phyloP scores from a whole-genome alignment of 2,888 invertebrate species.

The Synanthedon formicaeformis region DNA sequence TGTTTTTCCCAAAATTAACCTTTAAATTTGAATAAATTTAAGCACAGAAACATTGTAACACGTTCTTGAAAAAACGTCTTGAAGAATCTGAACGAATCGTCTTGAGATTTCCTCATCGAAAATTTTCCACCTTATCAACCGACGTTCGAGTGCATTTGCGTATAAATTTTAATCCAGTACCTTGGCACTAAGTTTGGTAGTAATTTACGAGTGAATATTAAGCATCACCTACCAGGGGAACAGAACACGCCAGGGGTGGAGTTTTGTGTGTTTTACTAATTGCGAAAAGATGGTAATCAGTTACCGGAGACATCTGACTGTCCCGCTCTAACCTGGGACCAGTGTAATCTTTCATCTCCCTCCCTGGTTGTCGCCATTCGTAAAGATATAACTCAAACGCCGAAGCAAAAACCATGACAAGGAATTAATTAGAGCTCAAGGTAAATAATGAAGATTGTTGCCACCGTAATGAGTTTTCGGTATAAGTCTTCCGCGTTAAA shows the following conservation, averaged over 20 bases:
- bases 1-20: no score
- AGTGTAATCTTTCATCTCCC: slow-evolving; percentile 22
- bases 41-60: no score
- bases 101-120: no score
- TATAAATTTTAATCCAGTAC: slow-evolving; percentile 49
- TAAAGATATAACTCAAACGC: slow-evolving; percentile 62
- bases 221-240: slow-evolving; percentile 67
- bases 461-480: slow-evolving; percentile 63
- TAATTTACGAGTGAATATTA: slow-evolving; percentile 68
- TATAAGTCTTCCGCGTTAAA: slow-evolving; percentile 24
- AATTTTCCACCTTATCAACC: slow-evolving; percentile 34
- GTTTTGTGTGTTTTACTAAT: slow-evolving; percentile 75
- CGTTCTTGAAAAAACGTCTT: no score
- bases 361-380: slow-evolving; percentile 25
- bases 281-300: slow-evolving; percentile 73
- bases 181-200: slow-evolving; percentile 65
- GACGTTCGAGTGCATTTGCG: slow-evolving; percentile 51
- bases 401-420: slow-evolving; percentile 71
- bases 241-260: slow-evolving; percentile 69
- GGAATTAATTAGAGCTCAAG: slow-evolving; percentile 70
- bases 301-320: slow-evolving; percentile 39
- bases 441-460: slow-evolving; percentile 71
- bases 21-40: no score
- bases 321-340: slow-evolving; percentile 22
- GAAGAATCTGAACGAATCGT: no score